Percentiles rank a stretch among this genome's conserved stretches.
Conservation (phyloP, 2,888 invertebrate species). For the Drosophila nr. perissopoda region DNA sequence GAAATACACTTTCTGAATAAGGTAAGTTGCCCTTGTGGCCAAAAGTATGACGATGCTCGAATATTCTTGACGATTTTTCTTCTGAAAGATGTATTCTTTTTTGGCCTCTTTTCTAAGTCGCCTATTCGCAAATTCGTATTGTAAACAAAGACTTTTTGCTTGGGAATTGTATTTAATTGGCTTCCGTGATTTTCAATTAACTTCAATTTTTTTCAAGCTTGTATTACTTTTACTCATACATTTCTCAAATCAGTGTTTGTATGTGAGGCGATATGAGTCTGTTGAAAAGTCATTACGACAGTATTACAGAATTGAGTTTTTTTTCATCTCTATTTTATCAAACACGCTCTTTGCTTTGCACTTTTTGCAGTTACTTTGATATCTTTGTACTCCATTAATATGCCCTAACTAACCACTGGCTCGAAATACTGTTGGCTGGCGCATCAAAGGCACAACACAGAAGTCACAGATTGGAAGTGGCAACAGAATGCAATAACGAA, state of each 20-base stretch:
- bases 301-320: background rate
- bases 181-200: background rate
- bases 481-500: conserved; percentile 55
- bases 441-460: conserved; percentile 12
- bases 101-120: background rate
- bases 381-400: background rate
- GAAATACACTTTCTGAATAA: no score
- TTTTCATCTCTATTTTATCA: background rate
- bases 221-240: background rate
- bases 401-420: background rate
- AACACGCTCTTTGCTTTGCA: background rate
- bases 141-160: background rate
- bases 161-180: background rate
- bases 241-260: background rate
- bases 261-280: background rate
- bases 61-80: no score
- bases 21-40: no score
- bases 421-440: conserved; percentile 51
- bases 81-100: background rate
- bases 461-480: conserved; percentile 48
- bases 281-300: background rate
- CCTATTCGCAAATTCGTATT: no score
- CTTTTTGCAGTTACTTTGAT: background rate
- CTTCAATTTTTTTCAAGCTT: background rate
- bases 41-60: no score